A percentile compares a stretch with the other conserved stretches of the same genome.
Evolutionary conservation across 2,888 invertebrate species (phyloP).

Genomic region (Perithous albicinctus): DNA sequence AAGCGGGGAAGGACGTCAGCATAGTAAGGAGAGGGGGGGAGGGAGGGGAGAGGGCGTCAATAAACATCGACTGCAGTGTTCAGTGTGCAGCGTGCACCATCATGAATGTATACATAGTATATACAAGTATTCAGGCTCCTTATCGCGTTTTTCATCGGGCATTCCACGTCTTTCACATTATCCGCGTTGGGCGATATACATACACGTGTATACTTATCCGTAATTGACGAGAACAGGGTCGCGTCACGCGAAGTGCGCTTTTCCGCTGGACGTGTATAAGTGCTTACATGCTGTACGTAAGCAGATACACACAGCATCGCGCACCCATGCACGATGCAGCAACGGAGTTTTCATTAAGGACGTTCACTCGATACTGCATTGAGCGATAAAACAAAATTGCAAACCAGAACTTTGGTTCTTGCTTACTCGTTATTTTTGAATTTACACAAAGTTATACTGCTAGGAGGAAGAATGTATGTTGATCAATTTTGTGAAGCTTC

Average conservation of each 20-base stretch:
- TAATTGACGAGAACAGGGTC: conserved; percentile 81
- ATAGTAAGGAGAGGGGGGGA: not conserved
- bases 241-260: conserved; percentile 78
- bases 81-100: conserved; percentile 51
- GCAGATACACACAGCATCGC: not conserved
- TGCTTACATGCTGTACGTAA: conserved; percentile 9
- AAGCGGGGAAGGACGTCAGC: not conserved
- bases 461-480: no score
- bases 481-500: no score
- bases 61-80: conserved; percentile 60
- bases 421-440: no score
- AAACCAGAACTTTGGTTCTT: no score
- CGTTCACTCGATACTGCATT: not conserved
- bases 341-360: not conserved
- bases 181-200: conserved; percentile 39
- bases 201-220: conserved; percentile 77
- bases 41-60: conserved; percentile 42
- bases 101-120: conserved; percentile 29
- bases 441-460: no score
- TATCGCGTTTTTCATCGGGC: conserved; percentile 62
- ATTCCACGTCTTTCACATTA: conserved; percentile 60
- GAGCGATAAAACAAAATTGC: no score
- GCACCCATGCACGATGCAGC: not conserved
- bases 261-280: conserved; percentile 40
- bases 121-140: conserved; percentile 45